Conservation (phyloP, 2,888 invertebrate species). For the Polyommatus icarus region DNA sequence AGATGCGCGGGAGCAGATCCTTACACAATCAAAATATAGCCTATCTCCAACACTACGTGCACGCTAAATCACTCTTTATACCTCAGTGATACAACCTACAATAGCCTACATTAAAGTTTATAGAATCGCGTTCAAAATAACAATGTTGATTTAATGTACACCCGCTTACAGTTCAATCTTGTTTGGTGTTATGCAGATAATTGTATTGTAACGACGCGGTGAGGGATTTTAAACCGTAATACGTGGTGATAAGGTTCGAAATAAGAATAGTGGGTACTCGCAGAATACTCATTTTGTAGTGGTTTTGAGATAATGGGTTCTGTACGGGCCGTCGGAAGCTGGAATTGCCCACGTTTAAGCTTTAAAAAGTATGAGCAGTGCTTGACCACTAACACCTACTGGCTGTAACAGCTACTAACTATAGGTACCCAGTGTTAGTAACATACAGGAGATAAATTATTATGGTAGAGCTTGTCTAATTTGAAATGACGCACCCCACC, state of each 20-base stretch:
- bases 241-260: conserved; percentile 37
- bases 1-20: conserved; percentile 69
- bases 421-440: too few relatives aligned
- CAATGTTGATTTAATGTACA: conserved; percentile 44
- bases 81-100: not conserved
- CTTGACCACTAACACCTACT: conserved; percentile 26
- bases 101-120: not conserved
- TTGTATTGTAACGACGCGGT: conserved; percentile 40
- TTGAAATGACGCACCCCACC: too few relatives aligned
- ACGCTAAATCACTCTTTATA: conserved; percentile 43
- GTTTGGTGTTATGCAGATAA: conserved; percentile 45
- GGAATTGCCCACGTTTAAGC: conserved; percentile 40
- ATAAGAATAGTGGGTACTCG: conserved; percentile 47
- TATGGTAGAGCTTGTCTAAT: too few relatives aligned
- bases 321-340: conserved; percentile 61
- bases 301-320: conserved; percentile 78
- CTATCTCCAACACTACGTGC: conserved; percentile 35
- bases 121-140: conserved; percentile 39
- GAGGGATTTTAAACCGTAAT: conserved; percentile 41
- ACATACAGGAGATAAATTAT: too few relatives aligned
- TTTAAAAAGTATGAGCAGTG: conserved; percentile 50
- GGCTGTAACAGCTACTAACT: not conserved
- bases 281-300: conserved; percentile 74
- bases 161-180: conserved; percentile 49
- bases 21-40: conserved; percentile 46